A percentile compares a stretch with the other conserved stretches of the same genome.
Evolutionary conservation across 2,797 vertebrate species (phyloP).

Genomic region (Sternotherus odoratus): DNA sequence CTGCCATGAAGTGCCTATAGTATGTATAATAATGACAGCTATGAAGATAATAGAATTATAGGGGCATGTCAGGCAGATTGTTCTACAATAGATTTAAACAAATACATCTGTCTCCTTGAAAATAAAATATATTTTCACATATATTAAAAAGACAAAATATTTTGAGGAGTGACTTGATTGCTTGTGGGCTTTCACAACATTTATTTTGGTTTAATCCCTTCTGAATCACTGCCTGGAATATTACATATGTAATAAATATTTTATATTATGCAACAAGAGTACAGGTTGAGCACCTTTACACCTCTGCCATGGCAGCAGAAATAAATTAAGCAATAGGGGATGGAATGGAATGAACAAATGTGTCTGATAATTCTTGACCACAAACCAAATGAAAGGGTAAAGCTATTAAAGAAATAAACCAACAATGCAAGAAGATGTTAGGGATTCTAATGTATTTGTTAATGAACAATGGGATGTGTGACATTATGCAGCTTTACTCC

Average conservation of each 20-base stretch:
- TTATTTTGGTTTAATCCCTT: not conserved
- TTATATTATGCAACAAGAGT: constrained; percentile 37
- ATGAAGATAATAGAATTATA: not conserved
- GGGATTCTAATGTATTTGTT: not conserved
- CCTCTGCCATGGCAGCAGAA: not conserved
- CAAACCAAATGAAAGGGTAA: not conserved
- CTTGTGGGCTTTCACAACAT: not conserved
- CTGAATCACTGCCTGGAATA: constrained; percentile 31
- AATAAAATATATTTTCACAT: constrained; percentile 36
- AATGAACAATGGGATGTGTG: not conserved
- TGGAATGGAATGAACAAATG: constrained; percentile 9
- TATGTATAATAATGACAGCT: not conserved
- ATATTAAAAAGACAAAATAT: not conserved
- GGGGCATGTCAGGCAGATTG: not conserved
- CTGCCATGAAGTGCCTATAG: not conserved
- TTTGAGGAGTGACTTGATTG: constrained; percentile 12
- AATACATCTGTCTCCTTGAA: constrained; percentile 25
- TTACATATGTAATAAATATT: constrained; percentile 42
- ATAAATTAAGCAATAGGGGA: not conserved
- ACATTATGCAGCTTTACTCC: accelerated
- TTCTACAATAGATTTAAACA: constrained; percentile 13
- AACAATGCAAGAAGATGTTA: not conserved
- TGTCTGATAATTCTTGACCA: not conserved
- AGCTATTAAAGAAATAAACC: not conserved
- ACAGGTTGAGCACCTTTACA: constrained; percentile 3